A percentile compares a stretch with the other conserved stretches of the same genome.
phyloP scores from a whole-genome alignment of 2,797 vertebrate species.

The Phrynocephalus forsythii region DNA sequence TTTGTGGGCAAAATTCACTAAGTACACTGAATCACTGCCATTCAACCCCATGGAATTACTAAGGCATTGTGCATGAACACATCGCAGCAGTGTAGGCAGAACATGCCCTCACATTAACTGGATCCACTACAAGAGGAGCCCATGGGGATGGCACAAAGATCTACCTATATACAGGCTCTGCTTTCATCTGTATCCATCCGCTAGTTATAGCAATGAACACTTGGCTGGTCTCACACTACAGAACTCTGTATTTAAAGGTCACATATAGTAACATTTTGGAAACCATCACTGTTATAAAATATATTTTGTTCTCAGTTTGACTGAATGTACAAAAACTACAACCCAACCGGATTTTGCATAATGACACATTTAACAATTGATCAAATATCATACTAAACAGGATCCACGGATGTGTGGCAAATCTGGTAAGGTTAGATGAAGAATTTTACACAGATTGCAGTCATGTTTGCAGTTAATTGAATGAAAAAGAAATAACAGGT shows the following conservation, averaged over 20 bases:
- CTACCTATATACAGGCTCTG: not conserved
- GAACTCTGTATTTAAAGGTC: not conserved
- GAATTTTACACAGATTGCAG: constrained; percentile 43
- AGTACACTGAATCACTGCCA: not conserved
- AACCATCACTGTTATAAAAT: not conserved
- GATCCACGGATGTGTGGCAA: not conserved
- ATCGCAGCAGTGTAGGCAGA: not conserved
- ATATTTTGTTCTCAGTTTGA: constrained; percentile 44
- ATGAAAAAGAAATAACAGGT: constrained; percentile 37
- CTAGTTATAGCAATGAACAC: not conserved
- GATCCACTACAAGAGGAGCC: not conserved
- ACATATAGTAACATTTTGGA: not conserved
- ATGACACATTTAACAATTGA: constrained; percentile 67
- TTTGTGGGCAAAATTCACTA: not conserved
- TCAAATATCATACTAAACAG: constrained; percentile 42
- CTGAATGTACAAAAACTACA: constrained; percentile 29
- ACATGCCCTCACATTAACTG: not conserved
- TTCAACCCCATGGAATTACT: not conserved
- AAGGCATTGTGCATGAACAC: not conserved
- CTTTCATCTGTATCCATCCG: not conserved
- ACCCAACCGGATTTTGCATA: constrained; percentile 58
- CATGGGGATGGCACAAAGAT: not conserved
- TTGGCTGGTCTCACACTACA: not conserved
- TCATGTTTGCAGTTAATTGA: constrained; percentile 16
- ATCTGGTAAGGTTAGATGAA: constrained; percentile 41